These are phyloP conservation scores for Calyptomena viridis DNA, from an alignment of 2,113 vertebrate genomes.

Conservation along the genomic window DNA sequence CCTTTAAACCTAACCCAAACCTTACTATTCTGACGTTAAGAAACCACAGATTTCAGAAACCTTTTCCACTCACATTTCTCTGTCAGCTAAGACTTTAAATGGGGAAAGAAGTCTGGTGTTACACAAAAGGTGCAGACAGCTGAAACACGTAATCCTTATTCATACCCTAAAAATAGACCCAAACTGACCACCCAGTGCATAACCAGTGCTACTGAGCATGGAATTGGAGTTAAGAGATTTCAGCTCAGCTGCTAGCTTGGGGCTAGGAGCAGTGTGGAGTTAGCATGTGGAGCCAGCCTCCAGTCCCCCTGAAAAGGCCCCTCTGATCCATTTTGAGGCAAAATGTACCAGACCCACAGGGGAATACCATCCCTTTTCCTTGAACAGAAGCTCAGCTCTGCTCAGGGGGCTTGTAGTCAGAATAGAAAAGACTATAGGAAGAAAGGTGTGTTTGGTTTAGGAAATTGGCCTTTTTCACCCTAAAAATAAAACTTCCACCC, in stretches of 20 bases:
- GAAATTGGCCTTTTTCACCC: neutral
- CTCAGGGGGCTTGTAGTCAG: neutral
- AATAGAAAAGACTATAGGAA: neutral
- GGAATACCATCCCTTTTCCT: neutral
- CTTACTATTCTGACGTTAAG: neutral
- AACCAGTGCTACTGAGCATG: neutral
- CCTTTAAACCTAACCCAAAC: neutral
- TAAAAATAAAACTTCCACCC: neutral
- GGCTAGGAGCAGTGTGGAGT: neutral
- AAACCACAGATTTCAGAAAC: slow-evolving; percentile 21
- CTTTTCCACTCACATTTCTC: slow-evolving; percentile 2
- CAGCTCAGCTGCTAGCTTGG: neutral
- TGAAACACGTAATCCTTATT: slow-evolving; percentile 38
- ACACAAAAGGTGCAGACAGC: slow-evolving; percentile 37
- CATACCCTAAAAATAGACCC: slow-evolving; percentile 30
- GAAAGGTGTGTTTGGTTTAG: neutral
- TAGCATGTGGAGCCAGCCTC: neutral
- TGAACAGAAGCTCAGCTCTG: neutral
- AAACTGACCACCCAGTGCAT: slow-evolving; percentile 26
- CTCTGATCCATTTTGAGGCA: neutral
- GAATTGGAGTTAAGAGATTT: neutral
- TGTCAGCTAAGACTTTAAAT: neutral
- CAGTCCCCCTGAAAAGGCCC: neutral
- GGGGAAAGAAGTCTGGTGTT: slow-evolving; percentile 6
- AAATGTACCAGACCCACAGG: fast-evolving